Percentiles rank a stretch among this genome's conserved stretches.
Evolutionary conservation across 2,888 invertebrate species (phyloP).

Genomic region (Drosophila neonasuta): DNA sequence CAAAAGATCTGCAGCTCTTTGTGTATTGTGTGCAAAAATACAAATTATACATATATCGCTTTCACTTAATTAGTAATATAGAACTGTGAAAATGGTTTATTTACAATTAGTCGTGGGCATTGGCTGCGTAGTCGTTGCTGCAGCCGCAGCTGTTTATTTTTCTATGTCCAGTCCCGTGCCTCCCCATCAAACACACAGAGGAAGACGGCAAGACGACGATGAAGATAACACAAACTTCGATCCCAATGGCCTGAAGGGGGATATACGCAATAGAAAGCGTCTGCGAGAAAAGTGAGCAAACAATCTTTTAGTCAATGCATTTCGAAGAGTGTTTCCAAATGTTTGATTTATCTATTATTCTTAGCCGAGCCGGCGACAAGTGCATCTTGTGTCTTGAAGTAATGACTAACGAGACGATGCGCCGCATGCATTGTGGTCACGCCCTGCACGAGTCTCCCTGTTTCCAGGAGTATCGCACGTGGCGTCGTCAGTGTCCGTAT

Average conservation of each 20-base stretch:
- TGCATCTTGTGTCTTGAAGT: conserved; percentile 32
- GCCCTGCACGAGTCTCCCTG: conserved; percentile 44
- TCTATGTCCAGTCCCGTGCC: not conserved
- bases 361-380: conserved; percentile 46
- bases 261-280: not conserved
- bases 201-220: not conserved
- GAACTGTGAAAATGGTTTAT: conserved; percentile 41
- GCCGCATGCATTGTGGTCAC: conserved; percentile 49
- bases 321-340: not conserved
- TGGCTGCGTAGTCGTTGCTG: conserved; percentile 33
- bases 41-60: no score
- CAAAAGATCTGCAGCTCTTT: not conserved
- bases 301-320: not conserved
- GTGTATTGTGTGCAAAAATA: no score
- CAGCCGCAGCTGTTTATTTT: conserved; percentile 33
- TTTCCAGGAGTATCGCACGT: not conserved
- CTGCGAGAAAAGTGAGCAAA: conserved; percentile 9
- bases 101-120: conserved; percentile 26
- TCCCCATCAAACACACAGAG: not conserved
- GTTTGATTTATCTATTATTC: not conserved
- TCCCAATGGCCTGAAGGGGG: no score
- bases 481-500: conserved; percentile 26
- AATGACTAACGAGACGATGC: conserved; percentile 29
- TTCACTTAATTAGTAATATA: no score
- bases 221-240: not conserved